phyloP scores from a whole-genome alignment of 2,888 invertebrate species.

The Heteropelma amictum region DNA sequence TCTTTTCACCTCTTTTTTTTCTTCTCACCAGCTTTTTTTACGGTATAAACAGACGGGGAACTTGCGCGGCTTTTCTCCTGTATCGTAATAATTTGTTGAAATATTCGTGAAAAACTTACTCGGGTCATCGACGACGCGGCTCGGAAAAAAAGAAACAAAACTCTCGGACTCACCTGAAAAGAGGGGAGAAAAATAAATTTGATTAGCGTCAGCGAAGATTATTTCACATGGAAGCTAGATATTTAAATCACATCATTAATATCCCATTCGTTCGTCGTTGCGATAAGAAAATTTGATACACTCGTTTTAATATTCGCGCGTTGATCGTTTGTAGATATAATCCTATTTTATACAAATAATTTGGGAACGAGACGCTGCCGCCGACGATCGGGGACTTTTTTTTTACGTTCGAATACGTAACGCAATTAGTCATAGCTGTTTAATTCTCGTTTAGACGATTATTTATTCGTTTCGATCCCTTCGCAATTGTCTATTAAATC shows the following conservation, averaged over 20 bases:
- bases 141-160: background rate
- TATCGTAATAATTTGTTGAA: background rate
- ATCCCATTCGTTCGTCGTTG: background rate
- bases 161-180: slow-evolving; percentile 56
- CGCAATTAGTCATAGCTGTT: too few relatives aligned
- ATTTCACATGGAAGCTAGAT: background rate
- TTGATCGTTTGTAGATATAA: background rate
- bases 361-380: too few relatives aligned
- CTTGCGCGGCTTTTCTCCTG: too few relatives aligned
- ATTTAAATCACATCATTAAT: slow-evolving; percentile 4
- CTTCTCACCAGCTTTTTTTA: background rate
- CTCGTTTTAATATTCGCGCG: background rate
- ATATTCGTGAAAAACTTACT: slow-evolving; percentile 33
- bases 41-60: too few relatives aligned
- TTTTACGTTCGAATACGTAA: too few relatives aligned
- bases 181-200: slow-evolving; percentile 24
- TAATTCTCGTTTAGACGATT: background rate
- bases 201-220: background rate
- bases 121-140: background rate
- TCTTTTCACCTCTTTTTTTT: background rate
- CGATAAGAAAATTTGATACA: background rate
- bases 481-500: too few relatives aligned
- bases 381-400: too few relatives aligned
- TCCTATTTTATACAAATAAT: too few relatives aligned
- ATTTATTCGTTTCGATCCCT: background rate